Evolutionary conservation across 1,140 invertebrate genomes (phyloP).

Genomic region (Cydia amplana): DNA sequence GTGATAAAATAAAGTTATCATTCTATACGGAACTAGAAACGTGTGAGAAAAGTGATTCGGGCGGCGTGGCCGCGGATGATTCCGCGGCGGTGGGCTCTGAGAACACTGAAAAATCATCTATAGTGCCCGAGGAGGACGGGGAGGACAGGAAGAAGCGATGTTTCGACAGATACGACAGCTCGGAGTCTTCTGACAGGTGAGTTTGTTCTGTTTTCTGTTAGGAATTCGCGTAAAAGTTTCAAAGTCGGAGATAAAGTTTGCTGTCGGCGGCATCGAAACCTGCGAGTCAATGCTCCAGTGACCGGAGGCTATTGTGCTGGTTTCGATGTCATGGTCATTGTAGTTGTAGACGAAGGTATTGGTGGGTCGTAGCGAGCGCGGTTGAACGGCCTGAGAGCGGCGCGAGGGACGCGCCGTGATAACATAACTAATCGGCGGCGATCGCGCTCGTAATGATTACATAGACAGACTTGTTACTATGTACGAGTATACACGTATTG

Average conservation of each 20-base stretch:
- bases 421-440: conserved; percentile 38
- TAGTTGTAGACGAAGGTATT: conserved; percentile 57
- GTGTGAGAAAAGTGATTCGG: conserved; percentile 75
- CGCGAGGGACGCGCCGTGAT: conserved; percentile 20
- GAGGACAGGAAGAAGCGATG: conserved; percentile 89
- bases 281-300: conserved; percentile 76
- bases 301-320: conserved; percentile 69
- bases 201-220: conserved; percentile 51
- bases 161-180: conserved; percentile 92
- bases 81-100: conserved; percentile 53
- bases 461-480: conserved; percentile 33
- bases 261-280: conserved; percentile 57
- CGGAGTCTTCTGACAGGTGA: conserved; percentile 94
- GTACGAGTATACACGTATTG: conserved; percentile 17
- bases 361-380: conserved; percentile 58
- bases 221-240: conserved; percentile 38
- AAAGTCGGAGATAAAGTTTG: conserved; percentile 39
- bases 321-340: conserved; percentile 77
- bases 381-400: conserved; percentile 63
- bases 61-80: conserved; percentile 71
- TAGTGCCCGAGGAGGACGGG: conserved; percentile 53
- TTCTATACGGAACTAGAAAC: conserved; percentile 71
- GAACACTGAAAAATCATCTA: conserved; percentile 44
- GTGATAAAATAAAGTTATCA: conserved; percentile 68
- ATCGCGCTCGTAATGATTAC: conserved; percentile 39